Evolutionary conservation across 2,888 invertebrate species (phyloP).

Genomic region (Ptychoptera contaminata): DNA sequence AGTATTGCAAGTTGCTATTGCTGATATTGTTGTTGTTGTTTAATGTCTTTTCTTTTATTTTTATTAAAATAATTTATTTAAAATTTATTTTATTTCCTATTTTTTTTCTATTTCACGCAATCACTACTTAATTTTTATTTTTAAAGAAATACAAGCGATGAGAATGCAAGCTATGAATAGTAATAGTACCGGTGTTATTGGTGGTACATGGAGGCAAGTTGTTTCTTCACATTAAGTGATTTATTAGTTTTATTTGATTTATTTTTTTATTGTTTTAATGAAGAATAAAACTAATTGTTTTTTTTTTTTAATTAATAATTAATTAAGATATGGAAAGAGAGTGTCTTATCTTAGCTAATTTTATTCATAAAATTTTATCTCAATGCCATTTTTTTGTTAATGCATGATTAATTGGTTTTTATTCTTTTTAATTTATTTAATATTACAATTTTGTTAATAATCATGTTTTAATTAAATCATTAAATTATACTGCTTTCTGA

Average conservation of each 20-base stretch:
- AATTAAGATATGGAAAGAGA: background rate
- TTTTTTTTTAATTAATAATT: background rate
- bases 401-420: too few species aligned
- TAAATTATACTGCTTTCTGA: too few species aligned
- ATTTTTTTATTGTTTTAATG: background rate
- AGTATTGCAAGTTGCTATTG: too few species aligned
- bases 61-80: too few species aligned
- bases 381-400: too few species aligned
- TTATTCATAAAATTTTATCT: background rate
- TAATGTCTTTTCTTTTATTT: too few species aligned
- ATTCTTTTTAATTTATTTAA: too few species aligned
- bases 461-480: too few species aligned
- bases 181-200: slow-evolving; percentile 9
- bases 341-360: background rate
- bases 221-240: background rate
- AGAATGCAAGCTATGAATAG: slow-evolving; percentile 23
- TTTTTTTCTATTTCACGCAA: slow-evolving; percentile 3
- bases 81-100: too few species aligned
- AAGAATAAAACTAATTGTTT: background rate
- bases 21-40: too few species aligned
- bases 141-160: slow-evolving; percentile 29
- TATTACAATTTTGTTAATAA: too few species aligned
- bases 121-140: background rate
- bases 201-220: slow-evolving; percentile 29
- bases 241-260: background rate